Evolutionary conservation across 1,140 invertebrate species (phyloP), one percentile per base, ranked within the genome.

Genomic region (Kradibia gibbosae): DNA sequence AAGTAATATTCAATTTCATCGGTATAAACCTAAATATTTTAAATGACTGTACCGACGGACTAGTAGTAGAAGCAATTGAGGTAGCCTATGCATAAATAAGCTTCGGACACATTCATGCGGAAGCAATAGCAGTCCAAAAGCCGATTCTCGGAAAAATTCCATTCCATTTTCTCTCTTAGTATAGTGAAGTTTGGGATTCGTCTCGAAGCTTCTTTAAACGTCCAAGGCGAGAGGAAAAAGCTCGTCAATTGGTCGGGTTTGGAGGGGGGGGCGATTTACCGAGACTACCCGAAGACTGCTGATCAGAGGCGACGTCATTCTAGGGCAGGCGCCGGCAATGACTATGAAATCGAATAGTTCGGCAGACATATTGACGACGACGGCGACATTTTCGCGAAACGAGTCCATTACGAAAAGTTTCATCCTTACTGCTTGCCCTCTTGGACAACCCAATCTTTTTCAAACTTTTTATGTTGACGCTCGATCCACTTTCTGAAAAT

Each of bases 291-390:
- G 20, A 62, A 17, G 60, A 62, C 28, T 15, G 28, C 31, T 60
- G 65, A 78, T n/a, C 65, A 25, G 13, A 45, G 31, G 28, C 22
- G 34, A 50, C 28, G 77, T 79, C 77, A 79, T 79, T 79, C 50
- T 31, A 62, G 57, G 53, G 25, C 53, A 71, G 75, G 74, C 79
- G 57, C 74, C 72, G 79, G 79, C 79, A 80, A 80, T 75, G 71
- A 67, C 79, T 80, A 80, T 80, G 79, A 80, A 80, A 80, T 75
- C 79, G 79, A 80, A 80, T 75, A 71, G 55, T 50, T 31, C 10
- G 55, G 53, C 65, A 34, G 48, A 70, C 62, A 5, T 20, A 8
- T 8, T 17, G 67, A 72, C 42, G 45, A 15, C 70, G 42, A 36
- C 36, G 55, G n/a, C 57, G 57, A 45, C 67, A 39, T 36, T 65